These are phyloP conservation scores for Panopea generosa DNA, from an alignment of 2,888 invertebrate genomes.

Conservation along the genomic window DNA sequence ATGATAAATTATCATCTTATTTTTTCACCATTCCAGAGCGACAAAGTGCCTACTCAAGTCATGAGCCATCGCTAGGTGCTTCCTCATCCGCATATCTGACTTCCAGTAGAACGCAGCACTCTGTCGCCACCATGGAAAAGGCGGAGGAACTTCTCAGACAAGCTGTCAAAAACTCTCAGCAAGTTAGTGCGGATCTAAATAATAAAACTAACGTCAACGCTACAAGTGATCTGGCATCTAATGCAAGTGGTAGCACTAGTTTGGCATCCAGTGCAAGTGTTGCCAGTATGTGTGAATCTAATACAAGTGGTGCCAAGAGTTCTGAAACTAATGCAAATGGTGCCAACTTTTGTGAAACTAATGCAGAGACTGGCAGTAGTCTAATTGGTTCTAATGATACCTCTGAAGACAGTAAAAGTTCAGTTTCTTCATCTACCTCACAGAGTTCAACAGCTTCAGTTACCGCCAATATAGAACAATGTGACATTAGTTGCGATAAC, in stretches of 20 bases:
- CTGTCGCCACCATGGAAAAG: slow-evolving; percentile 48
- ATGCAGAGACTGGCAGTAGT: not conserved
- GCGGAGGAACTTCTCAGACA: slow-evolving; percentile 52
- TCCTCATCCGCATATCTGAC: slow-evolving; percentile 45
- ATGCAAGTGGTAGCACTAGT: no score
- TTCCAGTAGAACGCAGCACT: slow-evolving; percentile 27
- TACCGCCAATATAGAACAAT: not conserved
- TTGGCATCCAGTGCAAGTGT: not conserved
- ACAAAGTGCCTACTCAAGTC: slow-evolving; percentile 50
- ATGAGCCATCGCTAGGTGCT: slow-evolving; percentile 41
- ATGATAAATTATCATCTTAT: no score
- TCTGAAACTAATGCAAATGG: no score
- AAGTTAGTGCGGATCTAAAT: not conserved
- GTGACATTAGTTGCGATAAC: slow-evolving; percentile 2
- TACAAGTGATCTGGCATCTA: not conserved
- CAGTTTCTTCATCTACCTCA: slow-evolving; percentile 4
- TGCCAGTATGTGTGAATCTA: no score
- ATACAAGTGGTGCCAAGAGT: no score
- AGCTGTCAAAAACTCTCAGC: slow-evolving; percentile 53
- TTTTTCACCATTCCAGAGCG: slow-evolving; percentile 30
- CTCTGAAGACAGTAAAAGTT: not conserved
- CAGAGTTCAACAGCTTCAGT: slow-evolving; percentile 2
- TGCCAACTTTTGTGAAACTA: no score
- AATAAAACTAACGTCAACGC: slow-evolving; percentile 14
- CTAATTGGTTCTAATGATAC: no score